These are phyloP conservation scores for Agriopis marginaria DNA, from an alignment of 2,888 invertebrate genomes.

Conservation along the genomic window DNA sequence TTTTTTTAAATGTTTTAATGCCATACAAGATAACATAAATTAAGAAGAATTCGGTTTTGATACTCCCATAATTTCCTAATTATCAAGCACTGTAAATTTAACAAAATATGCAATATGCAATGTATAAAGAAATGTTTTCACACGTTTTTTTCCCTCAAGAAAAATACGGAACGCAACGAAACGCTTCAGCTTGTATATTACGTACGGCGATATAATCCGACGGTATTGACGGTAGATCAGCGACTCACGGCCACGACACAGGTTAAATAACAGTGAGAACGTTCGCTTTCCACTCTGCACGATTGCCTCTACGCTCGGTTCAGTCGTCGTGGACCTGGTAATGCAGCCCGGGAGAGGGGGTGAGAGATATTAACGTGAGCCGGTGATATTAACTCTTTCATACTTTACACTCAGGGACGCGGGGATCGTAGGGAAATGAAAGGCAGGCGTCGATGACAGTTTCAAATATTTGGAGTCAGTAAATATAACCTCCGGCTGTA, in stretches of 20 bases:
- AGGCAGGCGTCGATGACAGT: background rate
- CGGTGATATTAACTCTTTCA: slow-evolving; percentile 13
- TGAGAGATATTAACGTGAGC: slow-evolving; percentile 3
- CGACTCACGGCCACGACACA: background rate
- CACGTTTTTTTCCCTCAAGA: no score
- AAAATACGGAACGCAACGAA: background rate
- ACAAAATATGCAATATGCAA: background rate
- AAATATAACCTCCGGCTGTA: background rate
- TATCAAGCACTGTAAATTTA: no score
- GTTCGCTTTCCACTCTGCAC: background rate
- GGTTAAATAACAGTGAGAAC: background rate
- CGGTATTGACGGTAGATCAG: slow-evolving; percentile 13
- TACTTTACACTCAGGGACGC: background rate
- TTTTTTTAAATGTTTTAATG: no score
- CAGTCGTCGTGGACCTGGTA: background rate
- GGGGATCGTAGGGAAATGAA: background rate
- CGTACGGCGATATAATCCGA: slow-evolving; percentile 8
- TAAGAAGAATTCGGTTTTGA: no score
- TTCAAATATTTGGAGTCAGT: background rate
- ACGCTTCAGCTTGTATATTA: slow-evolving; percentile 1
- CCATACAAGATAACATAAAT: no score
- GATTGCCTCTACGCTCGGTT: background rate
- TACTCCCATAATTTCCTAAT: no score
- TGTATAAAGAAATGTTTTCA: no score
- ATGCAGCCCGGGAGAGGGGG: background rate